Evolutionary conservation across 2,113 vertebrate genomes (phyloP), one percentile per base, ranked within the genome.

Genomic region (Phainopepla nitens): DNA sequence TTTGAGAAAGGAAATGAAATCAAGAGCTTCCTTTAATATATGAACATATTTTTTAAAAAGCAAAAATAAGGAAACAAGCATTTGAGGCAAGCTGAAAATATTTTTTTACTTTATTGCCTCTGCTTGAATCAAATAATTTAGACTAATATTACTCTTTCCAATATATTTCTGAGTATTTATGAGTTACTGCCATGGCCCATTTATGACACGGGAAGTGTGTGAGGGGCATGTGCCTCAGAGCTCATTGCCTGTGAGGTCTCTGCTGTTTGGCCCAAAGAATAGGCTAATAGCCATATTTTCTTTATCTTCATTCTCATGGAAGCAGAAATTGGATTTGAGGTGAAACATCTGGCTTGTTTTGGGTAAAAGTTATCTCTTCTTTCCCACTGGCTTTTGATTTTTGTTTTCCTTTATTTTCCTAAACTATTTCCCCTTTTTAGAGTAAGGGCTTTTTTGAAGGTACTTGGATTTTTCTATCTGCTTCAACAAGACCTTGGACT

Each of bases 331-430:
- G 50, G 76, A 96, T 93, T 90, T 95, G 93, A 97, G 91, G 77
- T 94, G 90, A 95, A 97, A 96, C 93, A 97, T 90, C 81, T 97
- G 93, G 73, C 95, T 95, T 96, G 82, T 91, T 97, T 96, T 89
- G 85, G 77, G 70, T 70, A 81, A 87, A 87, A 68, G 79, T 96
- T 83, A 62, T 96, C 95, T 91, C 57, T 81, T 91, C 81, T 95
- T 94, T 92, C 45, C 39, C 27, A 15, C 82, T 73, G 35, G 23
- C 57, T 92, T 96, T 94, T 94, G 81, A 58, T 5, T 45, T 45
- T 80, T 86, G 10, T 56, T 90, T 33, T 78, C 70, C 15, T 64
- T 49, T 65, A 10, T 68, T 92, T 86, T 39, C 25, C 41, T 49
- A 60, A 73, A 65, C 18, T 73, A 35, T 72, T 83, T 20, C 19